Base-by-base conservation (phyloP, 1,140 invertebrate species). In the Eupristina koningsbergeri region DNA sequence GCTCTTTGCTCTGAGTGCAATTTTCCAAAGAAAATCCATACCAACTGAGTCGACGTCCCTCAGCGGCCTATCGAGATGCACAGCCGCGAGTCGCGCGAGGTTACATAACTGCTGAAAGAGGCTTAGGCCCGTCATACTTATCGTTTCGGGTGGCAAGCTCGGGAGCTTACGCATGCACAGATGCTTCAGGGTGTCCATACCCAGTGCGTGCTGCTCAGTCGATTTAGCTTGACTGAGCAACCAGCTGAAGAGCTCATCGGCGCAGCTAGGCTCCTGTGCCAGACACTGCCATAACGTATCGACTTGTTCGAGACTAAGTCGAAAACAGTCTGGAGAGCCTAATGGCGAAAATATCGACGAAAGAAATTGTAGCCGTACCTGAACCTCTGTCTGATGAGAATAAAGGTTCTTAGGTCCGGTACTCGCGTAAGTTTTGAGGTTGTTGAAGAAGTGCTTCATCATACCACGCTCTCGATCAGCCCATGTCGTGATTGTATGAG, bases 21-120 rank as follows among this genome's bases (percentile, higher is more conserved):
- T 98, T 89, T 96, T 96, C 97, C 98, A 99, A 31, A 98, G 92
- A 88, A 98, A 97, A 91, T 97, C 96, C 96, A 98, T 98, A 22
- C 97, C 97, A 41, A 96, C 94, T 2, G 91, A 92, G 80, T 93
- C 93, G 0, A 92, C 91, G 31, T 92, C 91, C 26, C 89, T 86
- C 47, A 92, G 86, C 80, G 92, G 89, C 85, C 90, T 89, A 89
- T 91, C 91, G 31, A 95, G 93, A 85, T 95, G 95, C 8, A 95
- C 92, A 0, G 92, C 92, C 7, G 96, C 95, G 84, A 97, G 94
- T 22, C 96, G 93, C 0, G 96, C 96, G 77, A 98, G 92, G 89
- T 96, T 97, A 87, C 96, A 98, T 36, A 98, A 91, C 89, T 98
- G 97, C 90, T 98, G 97, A 89, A 98, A 98, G 47, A 98, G 92